Base-by-base conservation (phyloP, 2,888 invertebrate species). In the Lepetodrilus schrolli region DNA sequence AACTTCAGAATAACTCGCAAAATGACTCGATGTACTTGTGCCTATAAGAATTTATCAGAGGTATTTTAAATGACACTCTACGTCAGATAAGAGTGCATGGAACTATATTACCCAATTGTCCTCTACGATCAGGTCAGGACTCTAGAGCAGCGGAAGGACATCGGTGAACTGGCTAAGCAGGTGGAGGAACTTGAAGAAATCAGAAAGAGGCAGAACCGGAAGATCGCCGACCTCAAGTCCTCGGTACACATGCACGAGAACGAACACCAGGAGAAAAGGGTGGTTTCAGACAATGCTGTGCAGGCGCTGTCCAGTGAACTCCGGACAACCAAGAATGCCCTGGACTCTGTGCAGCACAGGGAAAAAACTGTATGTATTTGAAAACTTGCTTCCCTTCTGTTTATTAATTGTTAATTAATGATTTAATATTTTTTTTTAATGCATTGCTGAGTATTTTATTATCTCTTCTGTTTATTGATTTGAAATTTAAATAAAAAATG, bases 291-390 rank as follows among this genome's bases (percentile, higher is more conserved):
- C 73, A 87, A 88, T 75, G 89, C 90, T 13, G 87, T 91, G 13
- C 90, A 91, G 43, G 87, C 89, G 0, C 82, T 91, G 43, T 87
- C 87, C 72, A 87, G 90, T 78, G 91, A 91, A 79, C 85, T 91
- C 34, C 78, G 88, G 66, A 89, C 89, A 43, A 88, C 89, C 10
- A 91, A 90, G 82, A 80, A 80, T 48, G 86, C 87, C 7, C 81
- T 89, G 34, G 83, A 85, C 2, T 86, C 89, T 26, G 80, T 86
- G 30, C 85, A 86, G 78, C 85, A 84, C 77, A 84, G 88, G 76
- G 90, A 91, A 72, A 88, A 88, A 81, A 87, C 89, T 87, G 90
- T 90, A 74, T 7, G 73, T n/a, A n/a, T n/a, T n/a, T n/a, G n/a
- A n/a, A n/a, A n/a, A n/a, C n/a, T n/a, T n/a, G n/a, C n/a, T n/a